phyloP scores from a whole-genome alignment of 2,888 invertebrate species.

The Leptinotarsa tumamoca region DNA sequence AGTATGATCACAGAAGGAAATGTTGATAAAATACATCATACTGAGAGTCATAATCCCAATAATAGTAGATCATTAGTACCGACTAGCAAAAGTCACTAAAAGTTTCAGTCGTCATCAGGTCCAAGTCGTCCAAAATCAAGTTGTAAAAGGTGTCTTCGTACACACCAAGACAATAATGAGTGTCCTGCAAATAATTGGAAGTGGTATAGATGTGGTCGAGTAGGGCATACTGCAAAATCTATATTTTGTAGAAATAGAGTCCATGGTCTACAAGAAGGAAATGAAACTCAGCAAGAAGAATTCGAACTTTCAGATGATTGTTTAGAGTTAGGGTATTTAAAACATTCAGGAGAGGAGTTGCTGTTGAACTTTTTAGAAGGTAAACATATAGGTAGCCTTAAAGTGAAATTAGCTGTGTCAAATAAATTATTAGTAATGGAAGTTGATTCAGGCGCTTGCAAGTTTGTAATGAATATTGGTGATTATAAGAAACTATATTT shows the following conservation, averaged over 20 bases:
- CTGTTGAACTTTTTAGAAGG: neutral
- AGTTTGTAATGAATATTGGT: slow-evolving; percentile 16
- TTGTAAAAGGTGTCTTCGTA: neutral
- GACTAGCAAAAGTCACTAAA: neutral
- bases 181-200: slow-evolving; percentile 38
- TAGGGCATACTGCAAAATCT: slow-evolving; percentile 38
- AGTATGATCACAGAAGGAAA: neutral
- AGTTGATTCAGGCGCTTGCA: slow-evolving; percentile 25
- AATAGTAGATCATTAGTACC: no score
- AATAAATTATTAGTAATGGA: slow-evolving; percentile 26
- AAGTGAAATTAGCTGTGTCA: slow-evolving; percentile 17
- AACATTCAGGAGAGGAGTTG: neutral
- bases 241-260: slow-evolving; percentile 28
- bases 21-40: neutral
- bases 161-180: slow-evolving; percentile 25
- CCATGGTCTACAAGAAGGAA: neutral
- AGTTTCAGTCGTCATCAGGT: neutral
- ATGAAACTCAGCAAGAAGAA: slow-evolving; percentile 10
- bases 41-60: neutral
- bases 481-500: slow-evolving; percentile 15
- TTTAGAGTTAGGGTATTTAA: slow-evolving; percentile 17
- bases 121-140: neutral
- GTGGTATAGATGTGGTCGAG: slow-evolving; percentile 4
- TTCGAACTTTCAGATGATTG: slow-evolving; percentile 3
- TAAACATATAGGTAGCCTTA: slow-evolving; percentile 17